A percentile compares a stretch with the other conserved stretches of the same genome.
Evolutionary conservation across 1,140 invertebrate genomes (phyloP).

Genomic region (Dendrolimus kikuchii): DNA sequence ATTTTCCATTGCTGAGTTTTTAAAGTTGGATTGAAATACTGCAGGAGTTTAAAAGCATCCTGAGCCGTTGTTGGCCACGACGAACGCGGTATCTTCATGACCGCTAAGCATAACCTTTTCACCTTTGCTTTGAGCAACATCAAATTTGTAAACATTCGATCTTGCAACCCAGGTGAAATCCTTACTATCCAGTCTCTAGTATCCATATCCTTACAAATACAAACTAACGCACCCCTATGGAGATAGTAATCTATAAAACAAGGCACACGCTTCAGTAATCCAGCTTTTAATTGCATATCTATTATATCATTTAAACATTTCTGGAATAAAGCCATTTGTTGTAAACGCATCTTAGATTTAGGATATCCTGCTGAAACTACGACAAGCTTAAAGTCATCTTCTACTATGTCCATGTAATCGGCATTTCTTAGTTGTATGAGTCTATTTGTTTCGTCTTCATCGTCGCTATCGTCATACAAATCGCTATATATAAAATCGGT

Average conservation of each 20-base stretch:
- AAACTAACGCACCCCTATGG: conserved; percentile 53
- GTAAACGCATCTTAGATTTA: conserved; percentile 43
- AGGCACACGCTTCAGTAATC: conserved; percentile 41
- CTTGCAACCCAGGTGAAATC: conserved; percentile 46
- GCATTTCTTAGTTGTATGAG: conserved; percentile 41
- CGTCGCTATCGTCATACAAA: conserved; percentile 35
- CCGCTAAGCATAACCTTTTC: conserved; percentile 43
- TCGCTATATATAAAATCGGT: conserved; percentile 38
- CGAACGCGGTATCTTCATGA: conserved; percentile 40
- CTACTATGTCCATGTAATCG: conserved; percentile 52
- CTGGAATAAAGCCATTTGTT: conserved; percentile 47
- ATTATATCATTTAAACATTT: conserved; percentile 37
- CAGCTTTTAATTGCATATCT: conserved; percentile 53
- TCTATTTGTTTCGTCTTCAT: conserved; percentile 46
- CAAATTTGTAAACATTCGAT: conserved; percentile 43
- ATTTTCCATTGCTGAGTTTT: conserved; percentile 47
- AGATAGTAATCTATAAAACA: conserved; percentile 52
- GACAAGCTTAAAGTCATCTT: conserved; percentile 44
- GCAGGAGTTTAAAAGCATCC: conserved; percentile 50
- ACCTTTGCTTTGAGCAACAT: conserved; percentile 43
- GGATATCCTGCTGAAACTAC: conserved; percentile 48
- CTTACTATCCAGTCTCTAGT: conserved; percentile 53
- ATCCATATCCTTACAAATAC: conserved; percentile 49
- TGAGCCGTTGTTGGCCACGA: conserved; percentile 43
- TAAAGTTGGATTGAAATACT: conserved; percentile 52